phyloP scores from a whole-genome alignment of 2,888 invertebrate species.

The Glaucopsyche alexis region DNA sequence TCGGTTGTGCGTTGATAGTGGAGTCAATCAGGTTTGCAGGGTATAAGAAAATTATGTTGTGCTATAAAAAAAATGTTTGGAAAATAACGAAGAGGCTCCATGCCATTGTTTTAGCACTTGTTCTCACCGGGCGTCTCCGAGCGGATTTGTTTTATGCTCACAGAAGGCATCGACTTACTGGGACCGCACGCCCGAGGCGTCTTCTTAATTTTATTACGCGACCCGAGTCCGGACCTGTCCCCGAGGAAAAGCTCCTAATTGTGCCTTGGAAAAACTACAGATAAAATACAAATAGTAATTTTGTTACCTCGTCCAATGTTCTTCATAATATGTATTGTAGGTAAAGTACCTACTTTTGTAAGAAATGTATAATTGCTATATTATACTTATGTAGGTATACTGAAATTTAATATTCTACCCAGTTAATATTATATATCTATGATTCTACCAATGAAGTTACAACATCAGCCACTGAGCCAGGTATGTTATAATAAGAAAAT shows the following conservation, averaged over 20 bases:
- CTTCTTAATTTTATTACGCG: constrained; percentile 79
- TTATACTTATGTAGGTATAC: too few relatives aligned
- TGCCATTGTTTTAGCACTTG: constrained; percentile 37
- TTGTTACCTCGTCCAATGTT: constrained; percentile 45
- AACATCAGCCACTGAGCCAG: too few relatives aligned
- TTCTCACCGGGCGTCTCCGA: constrained; percentile 53
- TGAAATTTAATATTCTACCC: too few relatives aligned
- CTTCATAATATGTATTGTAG: constrained; percentile 24
- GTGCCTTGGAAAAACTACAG: constrained; percentile 69
- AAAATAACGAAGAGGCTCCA: constrained; percentile 47
- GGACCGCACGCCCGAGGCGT: constrained; percentile 63
- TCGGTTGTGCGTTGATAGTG: too few relatives aligned
- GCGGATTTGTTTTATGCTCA: constrained; percentile 77
- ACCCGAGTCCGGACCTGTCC: constrained; percentile 55
- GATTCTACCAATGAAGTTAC: too few relatives aligned
- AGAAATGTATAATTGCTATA: too few relatives aligned
- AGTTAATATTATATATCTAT: too few relatives aligned
- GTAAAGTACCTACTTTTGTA: too few relatives aligned
- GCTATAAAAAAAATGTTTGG: not conserved
- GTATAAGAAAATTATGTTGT: not conserved
- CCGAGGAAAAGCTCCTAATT: constrained; percentile 72
- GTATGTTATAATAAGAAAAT: too few relatives aligned
- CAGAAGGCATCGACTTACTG: constrained; percentile 72
- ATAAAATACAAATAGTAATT: constrained; percentile 59
- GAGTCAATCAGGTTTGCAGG: too few relatives aligned